A percentile compares a stretch with the other conserved stretches of the same genome.
Evolutionary conservation across 2,888 invertebrate species (phyloP).

Genomic region (Zhuqinia jingwanae): DNA sequence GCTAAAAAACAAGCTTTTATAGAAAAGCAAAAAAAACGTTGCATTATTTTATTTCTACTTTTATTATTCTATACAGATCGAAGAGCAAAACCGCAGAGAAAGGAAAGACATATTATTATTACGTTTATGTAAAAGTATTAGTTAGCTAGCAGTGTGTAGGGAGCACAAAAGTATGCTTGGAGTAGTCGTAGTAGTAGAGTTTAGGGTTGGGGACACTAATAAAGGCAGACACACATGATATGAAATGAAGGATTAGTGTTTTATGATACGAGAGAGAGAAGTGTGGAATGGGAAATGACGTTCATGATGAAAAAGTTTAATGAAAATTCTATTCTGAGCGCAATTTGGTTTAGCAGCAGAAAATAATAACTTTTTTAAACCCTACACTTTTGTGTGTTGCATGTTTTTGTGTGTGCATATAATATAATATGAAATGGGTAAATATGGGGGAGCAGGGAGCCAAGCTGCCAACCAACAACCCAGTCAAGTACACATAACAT

Average conservation of each 20-base stretch:
- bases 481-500: too few species aligned
- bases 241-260: background rate
- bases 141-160: background rate
- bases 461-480: background rate
- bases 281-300: conserved; percentile 9
- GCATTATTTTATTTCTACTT: too few species aligned
- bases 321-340: conserved; percentile 10
- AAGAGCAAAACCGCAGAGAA: too few species aligned
- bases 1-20: too few species aligned
- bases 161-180: too few species aligned
- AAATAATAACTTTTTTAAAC: conserved; percentile 11
- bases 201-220: background rate
- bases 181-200: too few species aligned
- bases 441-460: background rate
- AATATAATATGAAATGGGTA: background rate
- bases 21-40: too few species aligned
- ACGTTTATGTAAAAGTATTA: too few species aligned
- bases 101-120: too few species aligned
- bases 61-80: too few species aligned
- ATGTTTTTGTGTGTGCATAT: too few species aligned
- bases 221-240: background rate
- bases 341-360: conserved; percentile 25
- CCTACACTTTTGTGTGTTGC: too few species aligned
- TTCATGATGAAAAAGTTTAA: conserved; percentile 23
- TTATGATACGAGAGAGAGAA: background rate